Percentiles rank a stretch among this genome's conserved stretches.
Conservation (phyloP, 2,113 vertebrate genomes). For the Raja brachyura region DNA sequence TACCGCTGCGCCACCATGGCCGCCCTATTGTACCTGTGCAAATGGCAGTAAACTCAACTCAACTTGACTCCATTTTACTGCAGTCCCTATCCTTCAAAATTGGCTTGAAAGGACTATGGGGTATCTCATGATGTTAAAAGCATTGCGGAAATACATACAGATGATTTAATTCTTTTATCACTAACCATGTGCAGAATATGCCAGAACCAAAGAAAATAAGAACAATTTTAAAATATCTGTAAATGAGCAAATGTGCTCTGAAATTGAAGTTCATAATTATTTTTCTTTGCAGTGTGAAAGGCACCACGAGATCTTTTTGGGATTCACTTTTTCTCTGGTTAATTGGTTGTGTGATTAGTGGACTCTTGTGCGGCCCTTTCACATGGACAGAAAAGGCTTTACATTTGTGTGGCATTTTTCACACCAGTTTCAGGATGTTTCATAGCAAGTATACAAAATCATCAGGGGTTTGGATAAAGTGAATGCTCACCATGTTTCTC, state of each 20-base stretch:
- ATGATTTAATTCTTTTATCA: not conserved
- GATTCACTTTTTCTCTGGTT: not conserved
- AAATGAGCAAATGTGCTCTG: not conserved
- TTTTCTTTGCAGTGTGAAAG: not conserved
- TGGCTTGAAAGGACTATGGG: not conserved
- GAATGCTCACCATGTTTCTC: no score
- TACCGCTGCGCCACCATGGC: no score
- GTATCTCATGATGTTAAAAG: not conserved
- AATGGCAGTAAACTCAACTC: no score
- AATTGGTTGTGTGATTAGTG: not conserved
- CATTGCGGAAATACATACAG: no score
- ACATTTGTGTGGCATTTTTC: no score
- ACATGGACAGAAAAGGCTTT: not conserved
- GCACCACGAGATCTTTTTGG: not conserved
- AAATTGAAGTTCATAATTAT: slow-evolving; percentile 24
- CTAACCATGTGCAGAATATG: not conserved
- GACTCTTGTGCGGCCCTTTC: not conserved
- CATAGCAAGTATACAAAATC: no score
- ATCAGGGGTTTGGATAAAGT: no score
- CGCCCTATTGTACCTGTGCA: no score
- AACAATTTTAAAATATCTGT: not conserved
- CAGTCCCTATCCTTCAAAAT: not conserved
- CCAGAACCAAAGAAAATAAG: not conserved
- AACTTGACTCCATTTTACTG: not conserved
- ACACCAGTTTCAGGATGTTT: no score